These are phyloP conservation scores for Graphium colonna DNA, from an alignment of 2,888 invertebrate genomes.

Conservation along the genomic window DNA sequence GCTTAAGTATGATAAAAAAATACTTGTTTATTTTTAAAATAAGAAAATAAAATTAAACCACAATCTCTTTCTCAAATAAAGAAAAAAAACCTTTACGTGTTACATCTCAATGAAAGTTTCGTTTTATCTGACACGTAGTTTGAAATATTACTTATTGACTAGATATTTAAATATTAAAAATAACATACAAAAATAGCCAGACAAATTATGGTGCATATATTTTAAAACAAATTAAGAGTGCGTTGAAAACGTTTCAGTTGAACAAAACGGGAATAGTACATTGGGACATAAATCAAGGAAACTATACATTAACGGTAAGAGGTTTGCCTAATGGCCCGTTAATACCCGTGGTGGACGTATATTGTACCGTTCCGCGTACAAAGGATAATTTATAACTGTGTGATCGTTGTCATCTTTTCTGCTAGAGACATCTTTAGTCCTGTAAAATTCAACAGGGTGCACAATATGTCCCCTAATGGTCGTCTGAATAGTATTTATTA, in stretches of 20 bases:
- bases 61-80: too few relatives aligned
- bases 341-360: slow-evolving; percentile 13
- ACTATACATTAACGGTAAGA: slow-evolving; percentile 18
- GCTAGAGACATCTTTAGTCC: not conserved
- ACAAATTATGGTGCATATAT: too few relatives aligned
- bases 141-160: too few relatives aligned
- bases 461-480: too few relatives aligned
- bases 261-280: slow-evolving; percentile 15
- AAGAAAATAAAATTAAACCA: too few relatives aligned
- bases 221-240: too few relatives aligned
- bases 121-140: too few relatives aligned
- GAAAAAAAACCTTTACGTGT: too few relatives aligned
- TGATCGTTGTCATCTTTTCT: not conserved
- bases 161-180: not conserved
- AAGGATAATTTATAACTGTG: slow-evolving; percentile 13
- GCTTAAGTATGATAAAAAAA: too few relatives aligned
- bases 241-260: slow-evolving; percentile 11
- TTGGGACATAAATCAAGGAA: slow-evolving; percentile 19
- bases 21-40: too few relatives aligned
- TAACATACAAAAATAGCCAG: slow-evolving; percentile 1
- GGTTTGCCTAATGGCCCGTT: slow-evolving; percentile 20
- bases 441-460: not conserved
- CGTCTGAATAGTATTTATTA: too few relatives aligned
- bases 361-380: not conserved
- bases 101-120: too few relatives aligned